These are phyloP conservation scores for Parauchenoglanis punctatus DNA, from an alignment of 2,797 vertebrate species.

Conservation along the genomic window DNA sequence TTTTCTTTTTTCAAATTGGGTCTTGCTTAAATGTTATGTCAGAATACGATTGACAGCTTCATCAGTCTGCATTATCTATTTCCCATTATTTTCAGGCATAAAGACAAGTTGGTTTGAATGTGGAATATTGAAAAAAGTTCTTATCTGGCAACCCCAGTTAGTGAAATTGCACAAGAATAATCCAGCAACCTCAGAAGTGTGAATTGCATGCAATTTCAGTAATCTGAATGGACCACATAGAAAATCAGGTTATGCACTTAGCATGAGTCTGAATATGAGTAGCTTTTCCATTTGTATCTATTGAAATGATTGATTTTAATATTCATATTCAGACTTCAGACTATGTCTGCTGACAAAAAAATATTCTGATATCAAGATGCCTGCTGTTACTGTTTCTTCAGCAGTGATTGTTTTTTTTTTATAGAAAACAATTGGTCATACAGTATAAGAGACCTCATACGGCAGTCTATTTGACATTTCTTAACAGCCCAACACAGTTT, in stretches of 20 bases:
- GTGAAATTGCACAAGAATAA: slow-evolving; percentile 4
- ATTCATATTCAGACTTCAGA: neutral
- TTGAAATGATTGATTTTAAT: neutral
- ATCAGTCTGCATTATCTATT: neutral
- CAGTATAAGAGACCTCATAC: neutral
- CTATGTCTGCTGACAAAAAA: neutral
- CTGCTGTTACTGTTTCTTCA: neutral
- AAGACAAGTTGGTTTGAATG: neutral
- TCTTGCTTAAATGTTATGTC: neutral
- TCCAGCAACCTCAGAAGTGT: neutral
- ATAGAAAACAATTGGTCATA: neutral
- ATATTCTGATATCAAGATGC: neutral
- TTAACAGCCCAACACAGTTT: neutral
- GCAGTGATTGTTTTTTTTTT: neutral
- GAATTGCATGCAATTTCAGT: neutral
- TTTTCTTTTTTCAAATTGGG: neutral
- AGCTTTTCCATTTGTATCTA: neutral
- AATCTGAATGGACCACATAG: neutral
- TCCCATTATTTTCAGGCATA: neutral
- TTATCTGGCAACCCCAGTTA: neutral
- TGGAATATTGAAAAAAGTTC: neutral
- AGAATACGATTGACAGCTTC: neutral
- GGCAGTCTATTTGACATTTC: neutral
- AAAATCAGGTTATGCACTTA: slow-evolving; percentile 9
- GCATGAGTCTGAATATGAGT: slow-evolving; percentile 5